phyloP scores from a whole-genome alignment of 1,140 invertebrate species.

The Drosophila obscura region DNA sequence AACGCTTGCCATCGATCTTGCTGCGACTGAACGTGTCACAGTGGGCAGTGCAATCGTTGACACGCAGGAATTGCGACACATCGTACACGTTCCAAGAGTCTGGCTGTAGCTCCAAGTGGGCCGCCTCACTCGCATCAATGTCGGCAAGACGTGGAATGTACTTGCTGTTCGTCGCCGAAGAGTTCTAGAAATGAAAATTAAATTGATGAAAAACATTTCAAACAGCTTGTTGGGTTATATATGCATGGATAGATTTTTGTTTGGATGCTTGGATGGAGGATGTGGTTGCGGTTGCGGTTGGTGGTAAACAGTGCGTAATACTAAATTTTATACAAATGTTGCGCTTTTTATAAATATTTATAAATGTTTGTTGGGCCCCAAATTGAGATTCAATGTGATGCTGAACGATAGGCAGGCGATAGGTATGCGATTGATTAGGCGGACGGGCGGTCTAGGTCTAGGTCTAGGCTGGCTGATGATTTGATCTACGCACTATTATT shows the following conservation, averaged over 20 bases:
- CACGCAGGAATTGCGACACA: conserved; percentile 93
- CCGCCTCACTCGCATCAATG: conserved; percentile 71
- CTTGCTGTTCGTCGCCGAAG: conserved; percentile 76
- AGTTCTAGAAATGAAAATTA: conserved; percentile 62
- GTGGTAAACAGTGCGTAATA: conserved; percentile 79
- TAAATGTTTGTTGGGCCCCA: background rate
- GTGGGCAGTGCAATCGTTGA: conserved; percentile 95
- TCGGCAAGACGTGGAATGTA: conserved; percentile 82
- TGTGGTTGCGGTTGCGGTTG: background rate
- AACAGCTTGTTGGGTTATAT: background rate
- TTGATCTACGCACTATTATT: conserved; percentile 80
- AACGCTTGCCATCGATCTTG: conserved; percentile 91
- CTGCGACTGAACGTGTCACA: conserved; percentile 90
- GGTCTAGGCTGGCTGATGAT: conserved; percentile 38
- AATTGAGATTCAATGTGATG: background rate
- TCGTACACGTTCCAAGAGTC: conserved; percentile 92
- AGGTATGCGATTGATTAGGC: conserved; percentile 3
- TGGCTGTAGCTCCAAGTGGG: conserved; percentile 87
- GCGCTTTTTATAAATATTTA: conserved; percentile 22
- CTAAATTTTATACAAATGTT: conserved; percentile 62
- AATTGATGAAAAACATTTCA: background rate
- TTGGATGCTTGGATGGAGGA: background rate
- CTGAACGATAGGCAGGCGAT: conserved; percentile 29
- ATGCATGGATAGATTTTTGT: conserved; percentile 2
- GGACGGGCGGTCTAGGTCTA: conserved; percentile 1